Evolutionary conservation across 1,140 invertebrate genomes (phyloP).

Genomic region (Euwallacea similis): DNA sequence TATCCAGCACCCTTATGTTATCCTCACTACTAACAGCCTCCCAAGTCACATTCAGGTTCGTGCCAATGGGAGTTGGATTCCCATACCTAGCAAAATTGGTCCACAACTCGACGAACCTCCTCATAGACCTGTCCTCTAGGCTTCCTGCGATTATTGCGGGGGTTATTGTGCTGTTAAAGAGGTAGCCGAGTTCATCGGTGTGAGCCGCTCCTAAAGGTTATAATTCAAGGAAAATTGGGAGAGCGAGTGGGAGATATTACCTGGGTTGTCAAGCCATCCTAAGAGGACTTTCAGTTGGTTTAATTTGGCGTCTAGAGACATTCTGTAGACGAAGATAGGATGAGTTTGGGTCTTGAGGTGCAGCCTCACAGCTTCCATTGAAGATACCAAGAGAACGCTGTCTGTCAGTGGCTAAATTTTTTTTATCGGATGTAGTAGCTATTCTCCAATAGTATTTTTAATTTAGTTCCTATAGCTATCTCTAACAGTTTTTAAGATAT

Average conservation of each 20-base stretch:
- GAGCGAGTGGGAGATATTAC: not conserved
- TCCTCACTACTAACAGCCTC: constrained; percentile 12
- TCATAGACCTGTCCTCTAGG: constrained; percentile 35
- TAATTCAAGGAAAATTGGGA: not conserved
- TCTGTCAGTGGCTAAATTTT: constrained; percentile 29
- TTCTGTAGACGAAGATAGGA: constrained; percentile 29
- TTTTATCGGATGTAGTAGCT: not conserved
- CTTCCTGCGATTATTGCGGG: constrained; percentile 49
- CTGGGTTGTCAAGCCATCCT: constrained; percentile 8
- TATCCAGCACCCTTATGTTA: constrained; percentile 25
- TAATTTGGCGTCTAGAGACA: constrained; percentile 16
- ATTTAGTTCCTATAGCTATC: not conserved
- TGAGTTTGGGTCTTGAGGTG: not conserved
- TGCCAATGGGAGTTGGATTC: constrained; percentile 7
- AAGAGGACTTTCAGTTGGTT: constrained; percentile 20
- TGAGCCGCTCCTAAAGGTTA: constrained; percentile 55
- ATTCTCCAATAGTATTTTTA: too few species aligned
- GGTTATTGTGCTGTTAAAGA: constrained; percentile 58
- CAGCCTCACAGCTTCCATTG: constrained; percentile 1
- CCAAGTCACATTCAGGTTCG: constrained; percentile 8
- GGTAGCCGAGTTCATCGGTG: constrained; percentile 64
- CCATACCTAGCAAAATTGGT: constrained; percentile 38
- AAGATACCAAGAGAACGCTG: constrained; percentile 17
- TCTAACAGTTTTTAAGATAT: too few species aligned
- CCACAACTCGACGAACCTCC: constrained; percentile 48